These are phyloP conservation scores for Germaria angustata DNA, from an alignment of 2,888 invertebrate genomes.

Conservation along the genomic window DNA sequence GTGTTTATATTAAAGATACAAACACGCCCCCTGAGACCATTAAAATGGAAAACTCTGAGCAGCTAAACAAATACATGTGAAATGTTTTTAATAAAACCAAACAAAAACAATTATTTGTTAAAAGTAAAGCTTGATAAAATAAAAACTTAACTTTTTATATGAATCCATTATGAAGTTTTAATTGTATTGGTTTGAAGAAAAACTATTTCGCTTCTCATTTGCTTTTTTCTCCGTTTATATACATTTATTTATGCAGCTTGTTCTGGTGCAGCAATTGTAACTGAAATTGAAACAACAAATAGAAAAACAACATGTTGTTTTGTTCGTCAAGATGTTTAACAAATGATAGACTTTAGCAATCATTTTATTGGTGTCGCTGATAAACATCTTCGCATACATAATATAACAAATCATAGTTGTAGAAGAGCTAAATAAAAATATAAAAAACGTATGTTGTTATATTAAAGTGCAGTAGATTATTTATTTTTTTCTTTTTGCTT, in stretches of 20 bases:
- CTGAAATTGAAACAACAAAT: slow-evolving; percentile 47
- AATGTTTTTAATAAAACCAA: slow-evolving; percentile 47
- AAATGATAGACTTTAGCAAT: slow-evolving; percentile 73
- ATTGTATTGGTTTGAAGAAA: slow-evolving; percentile 38
- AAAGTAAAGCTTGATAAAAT: neutral
- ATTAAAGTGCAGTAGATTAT: neutral
- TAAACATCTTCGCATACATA: slow-evolving; percentile 70
- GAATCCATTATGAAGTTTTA: neutral
- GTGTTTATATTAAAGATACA: slow-evolving; percentile 63
- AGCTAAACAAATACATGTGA: slow-evolving; percentile 15
- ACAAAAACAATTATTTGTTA: neutral
- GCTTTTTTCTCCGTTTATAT: neutral
- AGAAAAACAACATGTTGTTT: slow-evolving; percentile 70
- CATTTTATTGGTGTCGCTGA: slow-evolving; percentile 77
- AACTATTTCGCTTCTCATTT: neutral
- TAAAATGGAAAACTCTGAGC: slow-evolving; percentile 41
- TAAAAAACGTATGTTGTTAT: neutral
- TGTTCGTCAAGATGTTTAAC: slow-evolving; percentile 54
- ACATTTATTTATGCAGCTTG: slow-evolving; percentile 31
- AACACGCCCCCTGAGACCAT: slow-evolving; percentile 71
- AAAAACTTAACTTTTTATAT: neutral
- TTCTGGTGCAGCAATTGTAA: slow-evolving; percentile 14
- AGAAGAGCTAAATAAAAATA: neutral
- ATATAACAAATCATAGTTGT: slow-evolving; percentile 44
- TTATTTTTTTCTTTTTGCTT: neutral